These are phyloP conservation scores for Trichechus manatus DNA, from an alignment of 2,113 vertebrate species.

Conservation along the genomic window DNA sequence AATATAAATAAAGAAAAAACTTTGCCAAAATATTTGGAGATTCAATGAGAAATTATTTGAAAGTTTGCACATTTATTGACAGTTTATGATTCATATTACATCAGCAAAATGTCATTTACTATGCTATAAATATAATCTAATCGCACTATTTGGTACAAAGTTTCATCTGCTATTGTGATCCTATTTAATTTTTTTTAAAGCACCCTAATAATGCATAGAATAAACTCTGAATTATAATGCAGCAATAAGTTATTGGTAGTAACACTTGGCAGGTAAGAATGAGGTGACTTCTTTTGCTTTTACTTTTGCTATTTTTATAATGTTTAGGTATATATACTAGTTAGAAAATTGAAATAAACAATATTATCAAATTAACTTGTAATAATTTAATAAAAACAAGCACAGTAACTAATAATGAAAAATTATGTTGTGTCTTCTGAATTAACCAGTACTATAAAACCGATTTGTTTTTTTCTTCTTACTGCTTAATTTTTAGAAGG, in stretches of 20 bases:
- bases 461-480: background rate
- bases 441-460: background rate
- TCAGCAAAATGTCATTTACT: background rate
- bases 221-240: constrained; percentile 7
- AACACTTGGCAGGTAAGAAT: background rate
- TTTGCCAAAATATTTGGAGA: constrained; percentile 2
- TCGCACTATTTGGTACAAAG: background rate
- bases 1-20: background rate
- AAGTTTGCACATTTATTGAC: background rate
- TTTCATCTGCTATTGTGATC: background rate
- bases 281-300: background rate
- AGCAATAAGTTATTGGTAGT: background rate
- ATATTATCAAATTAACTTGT: background rate
- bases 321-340: background rate
- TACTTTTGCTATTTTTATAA: constrained; percentile 18
- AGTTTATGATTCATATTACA: background rate
- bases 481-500: background rate
- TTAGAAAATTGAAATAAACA: background rate
- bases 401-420: background rate
- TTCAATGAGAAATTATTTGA: background rate
- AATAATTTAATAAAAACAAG: background rate
- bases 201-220: background rate
- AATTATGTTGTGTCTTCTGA: background rate
- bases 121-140: background rate
- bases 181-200: background rate